Base-by-base conservation (phyloP, 2,888 invertebrate species). In the Ectemnius cavifrons region DNA sequence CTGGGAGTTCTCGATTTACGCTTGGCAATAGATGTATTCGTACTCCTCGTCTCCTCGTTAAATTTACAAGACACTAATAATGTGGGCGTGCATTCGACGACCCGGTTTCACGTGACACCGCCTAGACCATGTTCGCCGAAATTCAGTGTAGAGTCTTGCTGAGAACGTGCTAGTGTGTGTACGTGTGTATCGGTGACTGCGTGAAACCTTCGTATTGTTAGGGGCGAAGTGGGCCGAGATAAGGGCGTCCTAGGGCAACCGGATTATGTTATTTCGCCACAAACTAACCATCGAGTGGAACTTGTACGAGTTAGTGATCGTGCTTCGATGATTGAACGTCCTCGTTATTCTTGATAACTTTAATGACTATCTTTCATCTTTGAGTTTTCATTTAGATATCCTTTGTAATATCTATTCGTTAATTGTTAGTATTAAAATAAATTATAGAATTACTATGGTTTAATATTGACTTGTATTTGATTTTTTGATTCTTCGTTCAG, bases 21-120 rank as follows among this genome's bases (percentile, higher is more conserved):
- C 6, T 5, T 8, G 60, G 20, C 58, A 57, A 14, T 28, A 59
- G 59, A 67, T 67, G 57, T 61, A 74, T 71, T 49, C 28, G 52
- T 37, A 37, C 8, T 37, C 8, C 37, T 37, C 37, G 37, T 37
- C 37, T 59, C n/a, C 68, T 68, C 49, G 77, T 74, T 75, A 75
- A 77, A 75, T 77, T 68, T 71, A 66, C 71, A 68, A 75, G 71
- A 75, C 47, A 58, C 59, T 63, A 77, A 74, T 74, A 76, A 57
- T 60, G 57, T 57, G 64, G 69, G 8, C 59, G 69, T 63, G 52
- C 52, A 52, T 52, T 52, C 16, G 52, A 16, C 52, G 52, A 52
- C 52, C 52, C 52, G 52, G 52, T 52, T 52, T 52, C 52, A 52
- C 52, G 5, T 37, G 37, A 58, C 14, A 20, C 16, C 58, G 58